Evolutionary conservation across 2,888 invertebrate species (phyloP).

Genomic region (Candidula unifasciata): DNA sequence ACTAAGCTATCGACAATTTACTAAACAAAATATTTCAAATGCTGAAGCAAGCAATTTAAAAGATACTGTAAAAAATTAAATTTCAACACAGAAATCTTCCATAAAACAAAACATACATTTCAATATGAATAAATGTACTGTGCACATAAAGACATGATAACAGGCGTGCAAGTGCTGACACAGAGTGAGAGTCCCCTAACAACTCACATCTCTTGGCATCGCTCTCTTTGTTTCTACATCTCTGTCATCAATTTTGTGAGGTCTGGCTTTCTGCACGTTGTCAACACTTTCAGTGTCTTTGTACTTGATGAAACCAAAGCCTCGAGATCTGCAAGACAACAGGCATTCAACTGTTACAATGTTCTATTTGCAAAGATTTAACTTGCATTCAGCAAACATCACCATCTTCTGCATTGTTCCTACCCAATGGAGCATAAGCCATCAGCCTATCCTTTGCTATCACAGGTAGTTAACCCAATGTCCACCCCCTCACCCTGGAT

Average conservation of each 20-base stretch:
- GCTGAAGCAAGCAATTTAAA: too few relatives aligned
- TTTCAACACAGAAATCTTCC: not conserved
- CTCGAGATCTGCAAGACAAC: constrained; percentile 85
- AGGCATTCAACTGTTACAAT: not conserved
- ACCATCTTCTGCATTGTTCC: too few relatives aligned
- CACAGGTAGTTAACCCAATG: too few relatives aligned
- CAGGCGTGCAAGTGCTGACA: not conserved
- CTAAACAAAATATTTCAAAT: too few relatives aligned
- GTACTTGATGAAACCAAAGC: constrained; percentile 99
- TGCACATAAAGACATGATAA: not conserved
- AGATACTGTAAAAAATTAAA: not conserved
- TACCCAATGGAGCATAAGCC: too few relatives aligned
- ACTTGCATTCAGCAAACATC: too few relatives aligned
- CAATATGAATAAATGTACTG: too few relatives aligned
- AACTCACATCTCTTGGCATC: constrained; percentile 86
- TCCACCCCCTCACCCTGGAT: too few relatives aligned
- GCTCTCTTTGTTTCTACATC: constrained; percentile 98
- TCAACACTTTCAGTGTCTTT: constrained; percentile 96
- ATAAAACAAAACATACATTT: too few relatives aligned
- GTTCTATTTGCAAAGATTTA: not conserved
- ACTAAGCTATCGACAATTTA: too few relatives aligned
- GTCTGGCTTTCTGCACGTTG: constrained; percentile 88
- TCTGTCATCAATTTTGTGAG: constrained; percentile 94
- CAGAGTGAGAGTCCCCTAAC: not conserved
- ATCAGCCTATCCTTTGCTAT: too few relatives aligned